Evolutionary conservation across 1,140 invertebrate species (phyloP).

Genomic region (Pygmarrhopalites habei): DNA sequence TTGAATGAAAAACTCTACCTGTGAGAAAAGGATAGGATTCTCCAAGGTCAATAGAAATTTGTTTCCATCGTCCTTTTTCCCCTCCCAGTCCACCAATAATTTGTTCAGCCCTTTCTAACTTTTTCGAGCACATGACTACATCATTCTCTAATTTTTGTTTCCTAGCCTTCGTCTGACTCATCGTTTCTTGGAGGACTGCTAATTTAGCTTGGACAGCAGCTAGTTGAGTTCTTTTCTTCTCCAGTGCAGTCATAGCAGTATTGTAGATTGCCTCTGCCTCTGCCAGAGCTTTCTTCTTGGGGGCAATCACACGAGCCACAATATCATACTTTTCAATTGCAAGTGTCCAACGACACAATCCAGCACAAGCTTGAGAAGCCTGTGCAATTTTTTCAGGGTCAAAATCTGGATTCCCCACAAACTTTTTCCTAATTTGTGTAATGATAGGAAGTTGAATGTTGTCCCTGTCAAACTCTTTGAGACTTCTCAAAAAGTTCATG

Average conservation of each 20-base stretch:
- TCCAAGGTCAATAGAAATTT: constrained; percentile 66
- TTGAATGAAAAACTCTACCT: constrained; percentile 38
- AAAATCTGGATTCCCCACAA: constrained; percentile 75
- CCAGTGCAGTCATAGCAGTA: constrained; percentile 55
- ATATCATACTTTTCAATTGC: constrained; percentile 89
- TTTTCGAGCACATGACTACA: constrained; percentile 77
- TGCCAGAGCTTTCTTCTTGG: constrained; percentile 70
- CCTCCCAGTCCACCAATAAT: constrained; percentile 78
- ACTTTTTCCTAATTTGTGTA: constrained; percentile 71
- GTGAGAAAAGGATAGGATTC: constrained; percentile 53
- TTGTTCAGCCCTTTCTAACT: constrained; percentile 85
- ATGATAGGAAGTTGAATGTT: constrained; percentile 75
- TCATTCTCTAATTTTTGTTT: constrained; percentile 64
- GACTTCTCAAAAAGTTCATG: constrained; percentile 75
- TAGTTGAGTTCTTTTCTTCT: constrained; percentile 66
- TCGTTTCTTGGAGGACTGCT: constrained; percentile 53
- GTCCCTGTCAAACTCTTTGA: constrained; percentile 87
- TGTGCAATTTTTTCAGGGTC: constrained; percentile 80
- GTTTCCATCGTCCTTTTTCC: constrained; percentile 72
- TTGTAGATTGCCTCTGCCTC: constrained; percentile 67
- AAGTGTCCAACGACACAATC: constrained; percentile 81
- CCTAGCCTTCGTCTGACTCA: constrained; percentile 49
- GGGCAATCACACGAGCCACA: constrained; percentile 79
- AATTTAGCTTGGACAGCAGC: constrained; percentile 63
- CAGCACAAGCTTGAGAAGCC: constrained; percentile 51